Base-by-base conservation (phyloP, 2,113 vertebrate genomes). In the Corapipo altera region DNA sequence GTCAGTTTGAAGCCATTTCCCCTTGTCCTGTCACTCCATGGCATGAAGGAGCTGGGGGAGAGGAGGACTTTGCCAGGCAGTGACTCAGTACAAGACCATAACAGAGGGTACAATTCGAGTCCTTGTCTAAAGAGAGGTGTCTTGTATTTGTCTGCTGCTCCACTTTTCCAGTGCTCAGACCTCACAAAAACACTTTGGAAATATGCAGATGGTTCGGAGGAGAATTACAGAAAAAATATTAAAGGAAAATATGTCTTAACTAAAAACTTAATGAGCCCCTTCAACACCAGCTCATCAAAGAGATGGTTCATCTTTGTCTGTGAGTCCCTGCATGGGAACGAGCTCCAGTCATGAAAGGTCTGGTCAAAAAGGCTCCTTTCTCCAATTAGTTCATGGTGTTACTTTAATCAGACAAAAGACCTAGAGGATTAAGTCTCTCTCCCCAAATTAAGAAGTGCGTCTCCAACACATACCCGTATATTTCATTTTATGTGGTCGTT, bases 401-500 rank as follows among this genome's bases (percentile, higher is more conserved):
- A 49, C 33, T 87, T 91, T 46, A 58, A 44, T 61, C 41, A 91
- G 24, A 75, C 24, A 27, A 58, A 82, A 94, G 26, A 43, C 27
- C 12, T 12, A 22, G 30, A 49, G 41, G 64, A 85, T 65, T 24
- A 88, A 91, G 62, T 80, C 64, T 16, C 33, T 46, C 33, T 74
- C 62, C 32, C 8, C 35, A 18, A 72, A 83, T 55, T 11, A 73
- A 83, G 67, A 85, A 21, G 26, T 5, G 41, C 21, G 21, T 64
- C 48, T 84, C 62, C 48, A 41, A 81, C 49, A 49, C 37, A 51
- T 1, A 51, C 41, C 75, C 35, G 9, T 24, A 0, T 51, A 21
- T 41, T 76, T 85, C 22, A 90, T 90, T 81, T 88, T 44, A 65
- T 62, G 82, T 95, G 82, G 74, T 85, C 76, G 49, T 95, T 93